These are phyloP conservation scores for Campopleginae sp. DNA, from an alignment of 2,888 invertebrate species.

Conservation along the genomic window DNA sequence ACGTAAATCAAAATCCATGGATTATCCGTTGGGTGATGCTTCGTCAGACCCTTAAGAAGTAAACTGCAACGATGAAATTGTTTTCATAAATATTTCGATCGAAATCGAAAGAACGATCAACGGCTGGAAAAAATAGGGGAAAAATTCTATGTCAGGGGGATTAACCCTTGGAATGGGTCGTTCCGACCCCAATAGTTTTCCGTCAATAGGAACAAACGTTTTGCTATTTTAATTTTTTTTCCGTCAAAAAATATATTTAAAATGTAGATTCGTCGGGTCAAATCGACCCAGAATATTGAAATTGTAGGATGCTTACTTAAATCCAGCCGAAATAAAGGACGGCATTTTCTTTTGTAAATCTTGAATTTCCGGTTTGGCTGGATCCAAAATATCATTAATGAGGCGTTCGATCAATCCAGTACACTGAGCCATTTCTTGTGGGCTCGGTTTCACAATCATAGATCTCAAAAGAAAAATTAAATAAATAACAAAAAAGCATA, in stretches of 20 bases:
- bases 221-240: neutral
- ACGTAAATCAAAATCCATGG: slow-evolving; percentile 88
- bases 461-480: slow-evolving; percentile 79
- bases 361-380: slow-evolving; percentile 86
- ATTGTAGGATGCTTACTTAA: slow-evolving; percentile 85
- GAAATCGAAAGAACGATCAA: neutral
- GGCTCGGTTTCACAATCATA: slow-evolving; percentile 85
- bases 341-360: slow-evolving; percentile 87
- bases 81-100: neutral
- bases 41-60: slow-evolving; percentile 85
- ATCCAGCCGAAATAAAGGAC: slow-evolving; percentile 87
- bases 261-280: no score
- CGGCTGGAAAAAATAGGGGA: neutral
- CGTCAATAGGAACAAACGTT: no score
- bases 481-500: neutral
- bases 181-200: no score
- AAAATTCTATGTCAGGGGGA: neutral
- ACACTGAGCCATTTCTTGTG: slow-evolving; percentile 85
- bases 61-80: slow-evolving; percentile 84
- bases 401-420: slow-evolving; percentile 87
- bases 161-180: no score
- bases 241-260: neutral
- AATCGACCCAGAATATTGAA: no score
- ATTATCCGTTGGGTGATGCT: slow-evolving; percentile 87
- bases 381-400: slow-evolving; percentile 86